Base-by-base conservation (phyloP, 2,888 invertebrate genomes). In the Conops quadrifasciatus region DNA sequence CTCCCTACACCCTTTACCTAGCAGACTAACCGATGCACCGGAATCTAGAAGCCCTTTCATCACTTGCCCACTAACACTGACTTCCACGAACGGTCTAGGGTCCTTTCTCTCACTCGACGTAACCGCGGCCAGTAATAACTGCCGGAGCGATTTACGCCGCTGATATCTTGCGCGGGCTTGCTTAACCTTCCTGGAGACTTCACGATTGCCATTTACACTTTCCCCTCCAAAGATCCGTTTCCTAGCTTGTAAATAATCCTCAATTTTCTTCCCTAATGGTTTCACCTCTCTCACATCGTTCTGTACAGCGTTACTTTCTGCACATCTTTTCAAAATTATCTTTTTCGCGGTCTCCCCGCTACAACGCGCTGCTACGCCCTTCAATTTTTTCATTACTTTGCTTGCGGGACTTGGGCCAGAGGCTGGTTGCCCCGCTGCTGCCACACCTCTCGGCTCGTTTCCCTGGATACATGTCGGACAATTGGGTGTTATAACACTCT, bases 1-100 rank as follows among this genome's bases (percentile, higher is more conserved):
- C 0, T 67, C 21, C 1, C 30, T 0, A 2, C 66, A 66, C 0
- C 28, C 36, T 59, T 63, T 60, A 1, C 69, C 65, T 1, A 72
- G 16, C 2, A 63, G 24, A 15, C 60, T 72, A 0, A 72, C 26
- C 4, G 62, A 51, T 0, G 69, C 73, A 11, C 71, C 73, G 2
- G 69, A 66, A 62, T 71, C 71, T 13, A 73, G 5, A 0, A 73
- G 30, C 9, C 65, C 65, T 51, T 51, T 49, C n/a, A 65, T 11
- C 9, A 16, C 1, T 19, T 1, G 26, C 2, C 13, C 65, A 7
- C 30, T 28, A 1, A 65, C 24, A 24, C 24, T n/a, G 1, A 65
- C 19, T 2, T 51, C 51, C 0, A 47, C 51, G n/a, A 26, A 65
- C 1, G n/a, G 47, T 19, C 51, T 26, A 0, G 49, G 28, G 26